phyloP scores from a whole-genome alignment of 2,113 vertebrate species.

The Chaenocephalus aceratus region DNA sequence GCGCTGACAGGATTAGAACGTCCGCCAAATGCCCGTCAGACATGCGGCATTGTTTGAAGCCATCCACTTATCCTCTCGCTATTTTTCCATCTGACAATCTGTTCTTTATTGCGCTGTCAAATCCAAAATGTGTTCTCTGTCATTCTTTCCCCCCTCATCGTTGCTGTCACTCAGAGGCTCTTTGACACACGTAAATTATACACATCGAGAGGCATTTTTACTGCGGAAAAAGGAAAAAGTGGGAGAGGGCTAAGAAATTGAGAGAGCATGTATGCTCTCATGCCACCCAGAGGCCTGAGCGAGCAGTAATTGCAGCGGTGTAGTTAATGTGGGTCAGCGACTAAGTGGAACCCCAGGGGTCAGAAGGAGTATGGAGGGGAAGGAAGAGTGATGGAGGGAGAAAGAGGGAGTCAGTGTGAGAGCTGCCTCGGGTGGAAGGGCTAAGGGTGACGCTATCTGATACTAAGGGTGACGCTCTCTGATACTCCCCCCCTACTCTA shows the following conservation, averaged over 20 bases:
- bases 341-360: conserved; percentile 53
- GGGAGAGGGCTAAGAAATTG: background rate
- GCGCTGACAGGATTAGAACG: conserved; percentile 71
- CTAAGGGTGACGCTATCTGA: conserved; percentile 35
- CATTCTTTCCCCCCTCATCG: background rate
- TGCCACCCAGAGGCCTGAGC: conserved; percentile 51
- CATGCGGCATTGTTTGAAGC: conserved; percentile 56
- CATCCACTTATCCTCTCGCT: conserved; percentile 53
- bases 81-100: conserved; percentile 56
- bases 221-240: conserved; percentile 16
- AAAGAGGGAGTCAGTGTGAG: conserved; percentile 22
- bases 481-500: background rate
- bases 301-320: conserved; percentile 63
- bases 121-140: conserved; percentile 36
- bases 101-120: conserved; percentile 59
- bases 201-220: conserved; percentile 59
- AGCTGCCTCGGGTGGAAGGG: conserved; percentile 36
- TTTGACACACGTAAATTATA: conserved; percentile 59
- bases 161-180: conserved; percentile 59
- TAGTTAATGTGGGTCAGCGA: conserved; percentile 70
- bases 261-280: conserved; percentile 17
- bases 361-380: conserved; percentile 17
- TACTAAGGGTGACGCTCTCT: conserved; percentile 37
- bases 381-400: conserved; percentile 6
- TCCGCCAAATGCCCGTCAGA: conserved; percentile 61